Evolutionary conservation across 2,797 vertebrate species (phyloP), one percentile per base, ranked within the genome.

Genomic region (Sciaenops ocellatus): DNA sequence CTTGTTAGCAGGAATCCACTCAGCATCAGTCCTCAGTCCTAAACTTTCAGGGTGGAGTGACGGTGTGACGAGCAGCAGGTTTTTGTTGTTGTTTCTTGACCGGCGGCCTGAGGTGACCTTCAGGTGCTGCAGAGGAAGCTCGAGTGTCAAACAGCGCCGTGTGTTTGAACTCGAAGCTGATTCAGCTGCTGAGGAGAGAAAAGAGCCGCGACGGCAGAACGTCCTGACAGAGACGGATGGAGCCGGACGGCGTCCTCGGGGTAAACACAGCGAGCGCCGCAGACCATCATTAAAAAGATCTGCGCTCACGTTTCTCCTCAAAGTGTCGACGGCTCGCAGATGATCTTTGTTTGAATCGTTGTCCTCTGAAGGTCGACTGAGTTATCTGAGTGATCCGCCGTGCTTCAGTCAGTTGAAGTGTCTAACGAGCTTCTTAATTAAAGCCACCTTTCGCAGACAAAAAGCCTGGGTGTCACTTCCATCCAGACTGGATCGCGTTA

Each of bases 131-230:
- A 41, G 63, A 20, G 24, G 38, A 61, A 59, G 24, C 51, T 10
- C 6, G 3, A 1, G n/a, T 15, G 9, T 38, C 18, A 17, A 5
- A 11, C 15, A 12, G 24, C 2, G 10, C 47, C 5, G 57, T 38
- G 64, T 28, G 22, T 41, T 52, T 54, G 6, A 48, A 24, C 51
- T 0, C n/a, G 67, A 66, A 65, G 61, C 67, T 62, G 69, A 78
- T 54, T 74, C 80, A 73, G 75, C 80, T 68, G 73, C 73, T 3
- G 57, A 46, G 62, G 26, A 67, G 52, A 42, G 61, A 51, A 72
- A 73, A 73, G n/a, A 15, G 57, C 70, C 9, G 0, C 30, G 18
- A 20, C 2, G 30, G 72, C 59, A 68, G 55, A 69, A 55, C n/a
- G 16, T 76, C 62, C 79, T 38, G 73, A 76, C 73, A 67, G 67